A percentile compares a stretch with the other conserved stretches of the same genome.
phyloP scores from a whole-genome alignment of 2,113 vertebrate species.

The Crocuta crocuta region DNA sequence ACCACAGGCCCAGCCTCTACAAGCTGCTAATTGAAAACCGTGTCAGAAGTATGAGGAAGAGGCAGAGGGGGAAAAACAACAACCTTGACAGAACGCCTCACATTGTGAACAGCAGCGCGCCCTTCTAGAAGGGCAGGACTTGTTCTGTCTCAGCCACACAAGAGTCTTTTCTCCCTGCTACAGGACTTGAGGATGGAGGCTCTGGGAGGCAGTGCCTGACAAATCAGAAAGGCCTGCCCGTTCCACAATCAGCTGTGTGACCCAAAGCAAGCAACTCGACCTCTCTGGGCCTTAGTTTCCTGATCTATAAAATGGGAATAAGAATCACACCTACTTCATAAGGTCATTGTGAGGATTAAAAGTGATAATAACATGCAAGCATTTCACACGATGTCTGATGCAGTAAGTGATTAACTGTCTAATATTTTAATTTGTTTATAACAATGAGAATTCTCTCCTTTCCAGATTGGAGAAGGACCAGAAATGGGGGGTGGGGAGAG shows the following conservation, averaged over 20 bases:
- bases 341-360: neutral
- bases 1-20: conserved; percentile 82
- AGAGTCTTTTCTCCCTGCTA: neutral
- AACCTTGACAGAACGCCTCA: conserved; percentile 77
- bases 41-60: conserved; percentile 84
- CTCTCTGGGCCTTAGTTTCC: conserved; percentile 1
- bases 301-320: neutral
- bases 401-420: neutral
- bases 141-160: conserved; percentile 60
- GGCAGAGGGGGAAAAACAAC: conserved; percentile 55
- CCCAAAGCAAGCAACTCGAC: neutral
- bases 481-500: neutral
- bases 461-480: neutral
- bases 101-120: conserved; percentile 68
- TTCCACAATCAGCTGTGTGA: neutral
- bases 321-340: neutral
- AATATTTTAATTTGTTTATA: neutral
- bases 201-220: neutral
- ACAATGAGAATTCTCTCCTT: neutral
- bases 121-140: conserved; percentile 74
- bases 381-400: neutral
- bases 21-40: conserved; percentile 88
- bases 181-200: neutral
- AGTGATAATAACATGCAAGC: neutral
- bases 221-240: neutral